A percentile compares a stretch with the other conserved stretches of the same genome.
Conservation (phyloP, 2,888 invertebrate genomes). For the Camponotus fellah region DNA sequence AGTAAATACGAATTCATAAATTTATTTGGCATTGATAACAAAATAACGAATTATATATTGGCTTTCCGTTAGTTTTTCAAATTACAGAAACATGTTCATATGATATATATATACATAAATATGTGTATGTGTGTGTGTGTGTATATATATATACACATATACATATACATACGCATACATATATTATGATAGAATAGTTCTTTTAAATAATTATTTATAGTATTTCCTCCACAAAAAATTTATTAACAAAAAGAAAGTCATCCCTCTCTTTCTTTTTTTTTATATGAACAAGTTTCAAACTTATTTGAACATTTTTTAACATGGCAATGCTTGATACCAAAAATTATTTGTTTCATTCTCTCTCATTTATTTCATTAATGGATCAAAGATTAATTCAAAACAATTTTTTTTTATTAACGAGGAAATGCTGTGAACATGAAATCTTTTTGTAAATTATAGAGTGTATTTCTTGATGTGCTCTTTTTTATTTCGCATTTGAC, state of each 20-base stretch:
- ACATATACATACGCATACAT: background rate
- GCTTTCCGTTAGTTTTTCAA: slow-evolving; percentile 40
- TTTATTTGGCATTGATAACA: slow-evolving; percentile 52
- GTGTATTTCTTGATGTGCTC: background rate
- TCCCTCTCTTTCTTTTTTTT: no score
- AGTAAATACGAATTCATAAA: slow-evolving; percentile 30
- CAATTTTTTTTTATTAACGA: no score
- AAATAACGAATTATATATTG: slow-evolving; percentile 33
- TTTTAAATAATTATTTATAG: slow-evolving; percentile 8
- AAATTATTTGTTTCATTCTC: background rate
- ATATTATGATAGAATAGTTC: slow-evolving; percentile 46
- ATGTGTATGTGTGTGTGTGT: no score
- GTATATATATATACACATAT: no score
- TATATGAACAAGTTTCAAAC: no score
- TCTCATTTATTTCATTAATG: background rate
- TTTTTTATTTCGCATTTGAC: slow-evolving; percentile 34
- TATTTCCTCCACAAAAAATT: background rate
- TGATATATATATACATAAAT: no score
- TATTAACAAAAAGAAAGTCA: no score
- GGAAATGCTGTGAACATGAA: background rate
- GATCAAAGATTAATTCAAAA: no score
- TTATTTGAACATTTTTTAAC: no score
- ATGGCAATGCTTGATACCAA: no score
- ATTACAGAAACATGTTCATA: slow-evolving; percentile 45
- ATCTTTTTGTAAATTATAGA: background rate